Base-by-base conservation (phyloP, 1,140 invertebrate genomes). In the Drosophila auraria region DNA sequence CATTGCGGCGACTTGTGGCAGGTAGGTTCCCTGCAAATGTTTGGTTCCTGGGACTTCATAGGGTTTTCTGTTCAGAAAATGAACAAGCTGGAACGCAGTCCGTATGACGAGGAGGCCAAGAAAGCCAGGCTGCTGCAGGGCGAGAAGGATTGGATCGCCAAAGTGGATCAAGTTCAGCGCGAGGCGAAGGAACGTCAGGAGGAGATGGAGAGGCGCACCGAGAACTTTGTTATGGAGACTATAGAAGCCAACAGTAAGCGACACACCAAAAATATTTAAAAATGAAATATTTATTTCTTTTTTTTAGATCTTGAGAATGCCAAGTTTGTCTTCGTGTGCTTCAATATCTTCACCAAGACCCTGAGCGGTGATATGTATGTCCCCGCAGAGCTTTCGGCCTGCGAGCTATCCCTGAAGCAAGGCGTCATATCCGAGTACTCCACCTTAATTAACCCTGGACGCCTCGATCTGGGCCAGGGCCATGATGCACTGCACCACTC, bases 331-430 rank as follows among this genome's bases (percentile, higher is more conserved):
- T 83, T 92, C 11, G 65, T 40, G 0, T 40, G 70, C 1, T 92
- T 90, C 0, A 92, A 92, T n/a, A 91, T 69, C 27, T 93, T 93
- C 14, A 59, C 64, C 0, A 91, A 87, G 23, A 71, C 80, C 0
- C 9, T 57, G 0, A 54, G 45, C 7, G 54, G 50, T 3, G 62
- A 77, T 4, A 50, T 80, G 7, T 90, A 93, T 38, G 60, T 87
- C 3, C 92, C 92, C 1, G 92, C 90, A 0, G 92, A 93, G 12
- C 78, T 92, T 27, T 56, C 90, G 0, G 82, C 86, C 0, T 79
- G 66, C 17, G 44, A 80, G 23, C 92, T 66, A 53, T 87, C 91
- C 0, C 23, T 92, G 1, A 77, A 90, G 30, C 45, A 68, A 2
- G 92, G 92, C 51, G 62, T 78, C 9, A 47, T 7, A 1, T 71